Conservation (phyloP, 2,113 vertebrate genomes). For the Tringa solitaria region DNA sequence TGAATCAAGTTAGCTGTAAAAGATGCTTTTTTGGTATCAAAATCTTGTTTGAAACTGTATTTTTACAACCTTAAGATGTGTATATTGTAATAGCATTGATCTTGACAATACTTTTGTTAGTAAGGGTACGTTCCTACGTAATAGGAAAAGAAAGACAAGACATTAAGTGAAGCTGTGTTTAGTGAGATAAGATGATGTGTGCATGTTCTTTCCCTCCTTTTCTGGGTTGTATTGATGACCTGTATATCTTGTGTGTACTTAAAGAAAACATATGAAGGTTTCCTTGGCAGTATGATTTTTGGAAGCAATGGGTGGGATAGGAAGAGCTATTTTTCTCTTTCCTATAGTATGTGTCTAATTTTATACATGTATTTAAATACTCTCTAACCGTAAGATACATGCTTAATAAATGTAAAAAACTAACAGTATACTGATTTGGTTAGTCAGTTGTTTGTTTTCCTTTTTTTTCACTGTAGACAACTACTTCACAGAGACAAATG, state of each 20-base stretch:
- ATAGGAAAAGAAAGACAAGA: neutral
- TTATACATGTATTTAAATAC: neutral
- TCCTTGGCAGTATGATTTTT: neutral
- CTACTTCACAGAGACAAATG: neutral
- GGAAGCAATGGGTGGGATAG: neutral
- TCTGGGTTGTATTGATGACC: neutral
- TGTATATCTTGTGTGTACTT: neutral
- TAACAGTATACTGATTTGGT: neutral
- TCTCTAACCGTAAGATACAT: neutral
- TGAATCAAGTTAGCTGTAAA: neutral
- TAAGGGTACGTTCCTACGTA: neutral
- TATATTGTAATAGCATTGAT: neutral
- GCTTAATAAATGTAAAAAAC: neutral
- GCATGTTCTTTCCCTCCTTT: neutral
- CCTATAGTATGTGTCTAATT: neutral
- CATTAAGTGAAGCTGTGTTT: neutral
- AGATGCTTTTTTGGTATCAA: neutral
- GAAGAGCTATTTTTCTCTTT: neutral
- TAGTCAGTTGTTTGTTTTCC: neutral
- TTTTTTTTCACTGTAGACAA: neutral
- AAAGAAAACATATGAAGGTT: neutral
- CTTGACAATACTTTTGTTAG: neutral
- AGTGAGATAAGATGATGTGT: neutral
- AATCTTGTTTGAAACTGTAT: neutral
- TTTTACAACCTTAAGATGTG: neutral